Evolutionary conservation across 1,140 invertebrate genomes (phyloP).

Genomic region (Antheraea mylitta): DNA sequence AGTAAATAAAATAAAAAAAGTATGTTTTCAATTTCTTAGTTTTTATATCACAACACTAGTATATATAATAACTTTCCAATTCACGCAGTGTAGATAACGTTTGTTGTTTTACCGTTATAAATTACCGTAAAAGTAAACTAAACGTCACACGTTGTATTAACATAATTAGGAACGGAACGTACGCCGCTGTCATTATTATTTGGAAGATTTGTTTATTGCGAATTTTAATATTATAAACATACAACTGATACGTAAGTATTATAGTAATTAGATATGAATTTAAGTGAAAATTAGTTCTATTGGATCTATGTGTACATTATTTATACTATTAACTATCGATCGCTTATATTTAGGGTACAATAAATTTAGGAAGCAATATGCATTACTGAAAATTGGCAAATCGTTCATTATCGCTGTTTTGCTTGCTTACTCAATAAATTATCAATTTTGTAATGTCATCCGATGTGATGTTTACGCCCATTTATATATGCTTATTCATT

Average conservation of each 20-base stretch:
- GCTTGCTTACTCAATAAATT: no score
- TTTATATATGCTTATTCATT: not conserved
- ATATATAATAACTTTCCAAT: constrained; percentile 1
- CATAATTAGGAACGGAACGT: constrained; percentile 6
- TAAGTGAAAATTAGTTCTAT: not conserved
- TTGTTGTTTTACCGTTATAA: not conserved
- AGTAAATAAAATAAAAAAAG: no score
- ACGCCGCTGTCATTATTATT: not conserved
- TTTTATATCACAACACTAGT: no score
- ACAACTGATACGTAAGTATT: not conserved
- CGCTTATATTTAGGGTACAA: not conserved
- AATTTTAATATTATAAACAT: not conserved
- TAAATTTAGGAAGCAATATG: not conserved
- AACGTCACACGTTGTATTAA: not conserved
- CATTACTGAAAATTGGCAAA: no score
- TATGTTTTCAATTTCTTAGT: no score
- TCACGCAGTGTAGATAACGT: constrained; percentile 5
- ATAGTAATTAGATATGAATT: not conserved
- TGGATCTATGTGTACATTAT: not conserved
- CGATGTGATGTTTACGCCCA: no score
- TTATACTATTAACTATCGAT: not conserved
- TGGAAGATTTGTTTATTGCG: not conserved
- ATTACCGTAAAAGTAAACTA: not conserved
- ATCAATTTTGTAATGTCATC: no score
- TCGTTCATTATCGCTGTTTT: no score